phyloP scores from a whole-genome alignment of 2,888 invertebrate species.

The Agrotis exclamationis region DNA sequence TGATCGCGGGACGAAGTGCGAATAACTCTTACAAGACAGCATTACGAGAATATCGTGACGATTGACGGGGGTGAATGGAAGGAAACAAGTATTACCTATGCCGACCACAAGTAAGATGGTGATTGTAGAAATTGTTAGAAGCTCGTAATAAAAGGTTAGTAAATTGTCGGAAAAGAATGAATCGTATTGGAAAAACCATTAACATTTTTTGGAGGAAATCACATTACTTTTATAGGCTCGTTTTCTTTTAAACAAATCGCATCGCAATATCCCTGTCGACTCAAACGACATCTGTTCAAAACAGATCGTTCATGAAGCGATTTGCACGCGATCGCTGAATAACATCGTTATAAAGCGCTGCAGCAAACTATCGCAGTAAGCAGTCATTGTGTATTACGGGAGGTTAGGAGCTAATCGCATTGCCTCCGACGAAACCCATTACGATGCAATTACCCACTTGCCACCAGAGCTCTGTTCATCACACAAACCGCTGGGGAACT shows the following conservation, averaged over 20 bases:
- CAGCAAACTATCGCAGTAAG: slow-evolving; percentile 40
- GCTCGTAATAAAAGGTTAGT: too few relatives aligned
- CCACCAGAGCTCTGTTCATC: slow-evolving; percentile 57
- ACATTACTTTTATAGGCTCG: too few relatives aligned
- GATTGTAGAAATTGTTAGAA: too few relatives aligned
- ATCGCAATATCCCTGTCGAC: slow-evolving; percentile 4
- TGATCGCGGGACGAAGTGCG: too few relatives aligned
- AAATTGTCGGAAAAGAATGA: too few relatives aligned
- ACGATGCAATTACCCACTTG: slow-evolving; percentile 70
- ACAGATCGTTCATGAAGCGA: slow-evolving; percentile 24
- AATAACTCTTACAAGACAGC: too few relatives aligned
- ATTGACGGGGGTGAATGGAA: too few relatives aligned
- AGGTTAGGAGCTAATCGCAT: slow-evolving; percentile 72
- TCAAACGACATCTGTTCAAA: slow-evolving; percentile 22
- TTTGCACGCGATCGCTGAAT: slow-evolving; percentile 46
- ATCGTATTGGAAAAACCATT: too few relatives aligned
- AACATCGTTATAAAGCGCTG: slow-evolving; percentile 52
- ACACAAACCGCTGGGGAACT: slow-evolving; percentile 64
- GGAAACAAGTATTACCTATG: too few relatives aligned
- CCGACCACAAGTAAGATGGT: too few relatives aligned
- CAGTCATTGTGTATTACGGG: slow-evolving; percentile 65
- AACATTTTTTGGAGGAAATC: too few relatives aligned
- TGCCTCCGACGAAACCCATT: slow-evolving; percentile 64
- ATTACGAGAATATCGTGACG: too few relatives aligned
- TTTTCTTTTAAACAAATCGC: not conserved